Percentiles rank a stretch among this genome's conserved stretches.
Conservation (phyloP, 2,888 invertebrate species). For the Portevinia maculata region DNA sequence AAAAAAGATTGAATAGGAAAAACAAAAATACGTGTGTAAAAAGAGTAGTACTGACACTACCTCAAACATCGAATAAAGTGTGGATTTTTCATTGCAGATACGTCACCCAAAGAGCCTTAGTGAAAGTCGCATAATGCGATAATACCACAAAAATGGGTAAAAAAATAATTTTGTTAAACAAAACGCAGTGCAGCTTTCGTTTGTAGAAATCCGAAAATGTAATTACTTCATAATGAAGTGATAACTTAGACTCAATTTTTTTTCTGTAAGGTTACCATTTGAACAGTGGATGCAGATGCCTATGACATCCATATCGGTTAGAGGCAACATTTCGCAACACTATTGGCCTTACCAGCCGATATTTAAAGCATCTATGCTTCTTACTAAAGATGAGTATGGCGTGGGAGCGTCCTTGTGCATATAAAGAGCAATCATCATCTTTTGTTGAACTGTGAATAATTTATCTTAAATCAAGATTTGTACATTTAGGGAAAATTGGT, state of each 20-base stretch:
- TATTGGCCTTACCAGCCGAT: conserved; percentile 2
- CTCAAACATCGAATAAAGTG: neutral
- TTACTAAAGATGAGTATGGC: neutral
- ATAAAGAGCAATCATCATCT: neutral
- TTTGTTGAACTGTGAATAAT: neutral
- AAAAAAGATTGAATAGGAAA: conserved; percentile 21
- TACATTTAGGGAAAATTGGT: neutral
- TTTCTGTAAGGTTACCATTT: neutral
- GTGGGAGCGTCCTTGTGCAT: conserved; percentile 41
- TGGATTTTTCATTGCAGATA: neutral
- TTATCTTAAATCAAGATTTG: neutral
- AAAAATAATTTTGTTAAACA: conserved; percentile 19
- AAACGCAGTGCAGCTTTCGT: conserved; percentile 15
- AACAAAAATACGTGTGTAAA: conserved; percentile 1
- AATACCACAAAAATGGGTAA: conserved; percentile 14
- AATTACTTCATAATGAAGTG: conserved; percentile 3
- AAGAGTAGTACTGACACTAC: conserved; percentile 17
- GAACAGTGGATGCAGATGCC: conserved; percentile 20
- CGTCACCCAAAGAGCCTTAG: conserved; percentile 27
- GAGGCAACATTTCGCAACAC: conserved; percentile 14
- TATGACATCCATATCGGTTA: conserved; percentile 17
- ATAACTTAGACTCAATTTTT: conserved; percentile 10
- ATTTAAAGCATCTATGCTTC: neutral
- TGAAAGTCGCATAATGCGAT: conserved; percentile 45
- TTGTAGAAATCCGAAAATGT: conserved; percentile 3